Percentiles rank a stretch among this genome's conserved stretches.
These are phyloP conservation scores for Peromyscus melanophrys DNA, from an alignment of 2,797 vertebrate genomes.

Conservation along the genomic window DNA sequence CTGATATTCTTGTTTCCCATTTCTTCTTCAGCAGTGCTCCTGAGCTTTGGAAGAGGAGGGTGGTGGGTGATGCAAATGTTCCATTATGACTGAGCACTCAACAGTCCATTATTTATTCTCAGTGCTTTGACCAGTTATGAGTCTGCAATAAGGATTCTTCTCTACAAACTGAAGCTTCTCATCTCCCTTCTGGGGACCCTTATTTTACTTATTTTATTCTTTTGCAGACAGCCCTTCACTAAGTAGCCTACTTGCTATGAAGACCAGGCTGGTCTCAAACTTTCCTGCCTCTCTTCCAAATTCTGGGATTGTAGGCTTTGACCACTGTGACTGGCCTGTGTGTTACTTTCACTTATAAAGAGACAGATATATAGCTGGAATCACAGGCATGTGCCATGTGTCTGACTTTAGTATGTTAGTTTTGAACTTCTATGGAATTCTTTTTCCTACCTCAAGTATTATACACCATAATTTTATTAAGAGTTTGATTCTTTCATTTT, in stretches of 20 bases:
- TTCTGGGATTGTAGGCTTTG: not conserved
- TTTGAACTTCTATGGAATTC: conserved; percentile 51
- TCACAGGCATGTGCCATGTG: not conserved
- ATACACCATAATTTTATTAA: conserved; percentile 18
- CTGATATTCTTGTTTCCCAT: not conserved
- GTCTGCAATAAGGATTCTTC: not conserved
- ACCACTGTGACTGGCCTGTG: not conserved
- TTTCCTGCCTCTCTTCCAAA: not conserved
- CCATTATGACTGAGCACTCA: not conserved
- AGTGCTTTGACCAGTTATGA: not conserved
- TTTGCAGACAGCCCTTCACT: not conserved
- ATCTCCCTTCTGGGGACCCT: not conserved
- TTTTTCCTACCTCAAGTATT: not conserved
- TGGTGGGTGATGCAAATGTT: not conserved
- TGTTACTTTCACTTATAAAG: not conserved
- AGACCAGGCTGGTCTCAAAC: not conserved
- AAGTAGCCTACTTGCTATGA: not conserved
- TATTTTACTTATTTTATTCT: not conserved
- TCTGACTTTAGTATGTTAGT: not conserved
- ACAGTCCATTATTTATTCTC: not conserved
- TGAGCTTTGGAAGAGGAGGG: not conserved
- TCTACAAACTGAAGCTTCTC: not conserved
- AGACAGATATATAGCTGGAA: not conserved
- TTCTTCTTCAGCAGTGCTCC: not conserved
- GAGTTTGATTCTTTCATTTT: conserved; percentile 51